Conservation (phyloP, 2,797 vertebrate genomes). For the Poecile montanus region DNA sequence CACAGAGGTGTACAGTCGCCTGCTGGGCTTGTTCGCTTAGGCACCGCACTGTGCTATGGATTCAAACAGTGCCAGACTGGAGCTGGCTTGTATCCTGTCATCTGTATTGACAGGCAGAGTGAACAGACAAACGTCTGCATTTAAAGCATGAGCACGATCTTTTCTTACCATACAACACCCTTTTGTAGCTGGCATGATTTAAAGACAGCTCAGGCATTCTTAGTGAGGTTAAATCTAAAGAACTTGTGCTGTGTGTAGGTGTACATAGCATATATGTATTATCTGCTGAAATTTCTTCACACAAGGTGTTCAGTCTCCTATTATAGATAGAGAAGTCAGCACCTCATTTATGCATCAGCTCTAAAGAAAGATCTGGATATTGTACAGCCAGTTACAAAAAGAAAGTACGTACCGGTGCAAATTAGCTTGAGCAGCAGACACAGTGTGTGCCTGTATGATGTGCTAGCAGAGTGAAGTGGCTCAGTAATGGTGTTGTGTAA, state of each 20-base stretch:
- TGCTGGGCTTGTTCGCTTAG: background rate
- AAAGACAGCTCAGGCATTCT: background rate
- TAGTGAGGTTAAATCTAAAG: background rate
- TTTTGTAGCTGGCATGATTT: background rate
- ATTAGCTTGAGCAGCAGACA: background rate
- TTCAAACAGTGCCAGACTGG: background rate
- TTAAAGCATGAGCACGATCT: background rate
- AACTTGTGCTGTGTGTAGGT: accelerated
- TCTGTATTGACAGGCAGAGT: background rate
- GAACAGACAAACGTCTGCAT: background rate
- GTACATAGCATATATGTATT: background rate
- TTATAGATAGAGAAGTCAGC: background rate
- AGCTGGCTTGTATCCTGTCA: background rate
- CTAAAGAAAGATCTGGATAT: background rate
- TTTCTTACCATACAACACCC: background rate
- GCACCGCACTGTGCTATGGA: background rate
- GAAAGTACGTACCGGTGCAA: background rate
- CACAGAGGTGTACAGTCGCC: background rate
- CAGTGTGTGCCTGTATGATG: accelerated
- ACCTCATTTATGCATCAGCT: background rate
- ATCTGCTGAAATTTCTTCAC: background rate
- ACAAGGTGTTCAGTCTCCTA: background rate
- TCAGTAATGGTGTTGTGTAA: background rate
- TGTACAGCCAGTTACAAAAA: background rate
- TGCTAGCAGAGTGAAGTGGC: background rate